Conservation (phyloP, 2,113 vertebrate species). For the Zonotrichia leucophrys region DNA sequence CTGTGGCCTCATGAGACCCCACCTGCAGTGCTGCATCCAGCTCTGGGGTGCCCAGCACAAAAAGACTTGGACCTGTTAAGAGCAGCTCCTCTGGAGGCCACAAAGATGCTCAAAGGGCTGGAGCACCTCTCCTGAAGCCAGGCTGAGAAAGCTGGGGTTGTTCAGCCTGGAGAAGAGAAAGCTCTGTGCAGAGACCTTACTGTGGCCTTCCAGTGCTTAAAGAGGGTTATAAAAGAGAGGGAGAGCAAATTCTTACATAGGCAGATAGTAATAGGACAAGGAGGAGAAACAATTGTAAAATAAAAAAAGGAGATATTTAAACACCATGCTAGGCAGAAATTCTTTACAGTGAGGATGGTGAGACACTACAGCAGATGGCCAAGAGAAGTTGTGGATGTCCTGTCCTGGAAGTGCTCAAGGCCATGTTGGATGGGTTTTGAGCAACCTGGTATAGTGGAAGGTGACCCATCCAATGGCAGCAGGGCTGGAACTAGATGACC, state of each 20-base stretch:
- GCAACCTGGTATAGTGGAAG: not conserved
- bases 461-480: not conserved
- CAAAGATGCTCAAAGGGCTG: not conserved
- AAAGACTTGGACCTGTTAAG: not conserved
- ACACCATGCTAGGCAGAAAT: not conserved
- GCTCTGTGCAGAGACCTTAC: not conserved
- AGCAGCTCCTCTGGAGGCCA: not conserved
- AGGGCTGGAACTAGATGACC: not conserved
- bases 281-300: not conserved
- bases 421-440: not conserved
- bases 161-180: not conserved
- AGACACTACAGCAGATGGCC: not conserved
- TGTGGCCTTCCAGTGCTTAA: not conserved
- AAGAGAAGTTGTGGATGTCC: not conserved
- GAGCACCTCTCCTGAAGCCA: not conserved
- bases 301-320: not conserved
- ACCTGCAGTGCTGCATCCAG: not conserved
- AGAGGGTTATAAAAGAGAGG: not conserved
- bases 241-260: not conserved
- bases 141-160: not conserved
- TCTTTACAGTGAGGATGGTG: not conserved
- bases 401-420: not conserved
- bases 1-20: not conserved
- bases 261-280: not conserved
- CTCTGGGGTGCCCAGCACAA: not conserved